Conservation (phyloP, 92 coral and sea anemone genomes). For the Phenganax marumi region DNA sequence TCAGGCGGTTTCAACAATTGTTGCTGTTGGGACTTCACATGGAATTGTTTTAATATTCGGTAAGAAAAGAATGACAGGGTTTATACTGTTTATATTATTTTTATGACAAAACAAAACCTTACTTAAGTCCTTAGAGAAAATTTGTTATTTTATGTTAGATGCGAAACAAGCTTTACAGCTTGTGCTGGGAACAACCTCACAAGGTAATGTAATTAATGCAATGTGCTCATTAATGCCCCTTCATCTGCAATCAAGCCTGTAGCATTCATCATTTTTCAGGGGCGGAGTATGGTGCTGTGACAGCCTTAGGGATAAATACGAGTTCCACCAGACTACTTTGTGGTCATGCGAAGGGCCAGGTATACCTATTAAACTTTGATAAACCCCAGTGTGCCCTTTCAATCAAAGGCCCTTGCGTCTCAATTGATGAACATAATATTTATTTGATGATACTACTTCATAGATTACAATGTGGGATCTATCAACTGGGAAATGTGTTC, state of each 20-base stretch:
- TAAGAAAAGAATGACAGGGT: constrained; percentile 34
- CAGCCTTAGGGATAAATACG: constrained; percentile 89
- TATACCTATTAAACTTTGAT: background rate
- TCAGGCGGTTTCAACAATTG: constrained; percentile 90
- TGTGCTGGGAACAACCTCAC: constrained; percentile 85
- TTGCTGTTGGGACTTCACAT: constrained; percentile 94
- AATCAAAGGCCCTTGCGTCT: background rate
- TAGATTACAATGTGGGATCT: constrained; percentile 98
- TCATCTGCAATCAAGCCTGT: too few relatives aligned
- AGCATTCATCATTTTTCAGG: constrained; percentile 44
- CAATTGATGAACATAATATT: background rate
- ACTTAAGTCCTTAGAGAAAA: background rate
- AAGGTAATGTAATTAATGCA: constrained; percentile 53
- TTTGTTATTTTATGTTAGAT: constrained; percentile 48
- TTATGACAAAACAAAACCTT: background rate
- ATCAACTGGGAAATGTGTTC: constrained; percentile 79
- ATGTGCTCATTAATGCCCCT: background rate
- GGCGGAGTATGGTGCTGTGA: constrained; percentile 96
- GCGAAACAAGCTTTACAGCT: constrained; percentile 81
- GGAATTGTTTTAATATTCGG: constrained; percentile 90
- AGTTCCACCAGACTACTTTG: constrained; percentile 84
- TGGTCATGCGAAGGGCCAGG: constrained; percentile 98
- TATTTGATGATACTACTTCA: background rate
- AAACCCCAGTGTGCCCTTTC: background rate
- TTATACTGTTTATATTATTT: too few relatives aligned